Evolutionary conservation across 1,140 invertebrate species (phyloP).

Genomic region (Chlorops oryzae): DNA sequence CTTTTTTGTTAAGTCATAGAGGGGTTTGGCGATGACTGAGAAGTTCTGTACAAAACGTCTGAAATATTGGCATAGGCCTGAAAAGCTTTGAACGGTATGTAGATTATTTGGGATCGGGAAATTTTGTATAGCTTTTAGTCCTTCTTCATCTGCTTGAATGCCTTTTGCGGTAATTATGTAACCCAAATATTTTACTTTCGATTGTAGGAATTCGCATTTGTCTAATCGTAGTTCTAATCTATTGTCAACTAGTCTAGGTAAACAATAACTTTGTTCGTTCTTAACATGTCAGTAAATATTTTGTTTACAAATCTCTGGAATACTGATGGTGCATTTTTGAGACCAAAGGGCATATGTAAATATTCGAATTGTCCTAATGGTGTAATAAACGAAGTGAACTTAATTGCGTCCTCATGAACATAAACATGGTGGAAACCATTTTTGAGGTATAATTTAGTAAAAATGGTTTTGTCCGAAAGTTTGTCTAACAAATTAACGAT

Average conservation of each 20-base stretch:
- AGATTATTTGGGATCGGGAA: conserved; percentile 21
- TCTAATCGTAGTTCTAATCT: background rate
- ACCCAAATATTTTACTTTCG: background rate
- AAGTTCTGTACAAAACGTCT: conserved; percentile 25
- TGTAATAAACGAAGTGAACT: no score
- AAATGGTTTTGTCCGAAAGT: no score
- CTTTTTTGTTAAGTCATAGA: conserved; percentile 29
- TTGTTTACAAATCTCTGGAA: no score
- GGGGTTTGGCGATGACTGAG: conserved; percentile 23
- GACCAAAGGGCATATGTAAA: no score
- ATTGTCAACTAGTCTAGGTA: conserved; percentile 1
- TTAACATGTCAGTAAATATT: no score
- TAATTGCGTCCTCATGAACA: no score
- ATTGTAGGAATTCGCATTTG: conserved; percentile 6
- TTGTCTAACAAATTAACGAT: no score
- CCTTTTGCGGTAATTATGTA: background rate
- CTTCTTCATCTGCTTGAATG: conserved; percentile 21
- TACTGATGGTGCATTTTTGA: no score
- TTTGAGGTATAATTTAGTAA: no score
- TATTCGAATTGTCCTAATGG: no score
- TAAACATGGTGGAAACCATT: no score
- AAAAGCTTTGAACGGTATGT: conserved; percentile 21
- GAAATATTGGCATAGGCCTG: conserved; percentile 22
- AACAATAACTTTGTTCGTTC: no score
- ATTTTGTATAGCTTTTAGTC: conserved; percentile 18